Percentiles rank a stretch among this genome's conserved stretches.
Evolutionary conservation across 2,888 invertebrate genomes (phyloP).

Genomic region (Orchestes rusci): DNA sequence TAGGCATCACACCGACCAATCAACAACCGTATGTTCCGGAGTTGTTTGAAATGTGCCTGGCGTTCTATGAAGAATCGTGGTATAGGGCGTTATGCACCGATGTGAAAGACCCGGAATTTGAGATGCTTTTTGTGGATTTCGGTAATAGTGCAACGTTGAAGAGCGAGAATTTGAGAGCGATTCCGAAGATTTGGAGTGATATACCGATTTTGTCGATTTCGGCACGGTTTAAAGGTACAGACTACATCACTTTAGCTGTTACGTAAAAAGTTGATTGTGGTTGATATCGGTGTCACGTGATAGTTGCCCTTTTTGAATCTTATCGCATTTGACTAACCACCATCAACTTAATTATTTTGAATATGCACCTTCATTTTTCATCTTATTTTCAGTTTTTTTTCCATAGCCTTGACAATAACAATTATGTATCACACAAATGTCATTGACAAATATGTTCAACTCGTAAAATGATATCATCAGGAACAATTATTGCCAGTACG

Average conservation of each 20-base stretch:
- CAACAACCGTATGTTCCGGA: constrained; percentile 28
- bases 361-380: no score
- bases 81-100: constrained; percentile 30
- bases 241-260: neutral
- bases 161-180: constrained; percentile 29
- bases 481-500: no score
- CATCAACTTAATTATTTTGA: no score
- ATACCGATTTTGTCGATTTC: constrained; percentile 30
- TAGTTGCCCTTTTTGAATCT: no score
- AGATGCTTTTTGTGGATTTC: constrained; percentile 35
- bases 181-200: constrained; percentile 28
- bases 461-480: no score
- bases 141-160: constrained; percentile 30
- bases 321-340: neutral
- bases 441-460: no score
- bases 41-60: constrained; percentile 32
- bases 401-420: no score
- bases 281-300: no score
- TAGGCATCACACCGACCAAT: constrained; percentile 16
- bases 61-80: constrained; percentile 33
- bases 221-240: constrained; percentile 31
- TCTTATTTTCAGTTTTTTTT: no score
- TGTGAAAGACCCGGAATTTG: constrained; percentile 15
- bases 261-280: no score
- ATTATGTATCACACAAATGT: no score